phyloP scores from a whole-genome alignment of 1,140 invertebrate genomes.

The Linepithema humile region DNA sequence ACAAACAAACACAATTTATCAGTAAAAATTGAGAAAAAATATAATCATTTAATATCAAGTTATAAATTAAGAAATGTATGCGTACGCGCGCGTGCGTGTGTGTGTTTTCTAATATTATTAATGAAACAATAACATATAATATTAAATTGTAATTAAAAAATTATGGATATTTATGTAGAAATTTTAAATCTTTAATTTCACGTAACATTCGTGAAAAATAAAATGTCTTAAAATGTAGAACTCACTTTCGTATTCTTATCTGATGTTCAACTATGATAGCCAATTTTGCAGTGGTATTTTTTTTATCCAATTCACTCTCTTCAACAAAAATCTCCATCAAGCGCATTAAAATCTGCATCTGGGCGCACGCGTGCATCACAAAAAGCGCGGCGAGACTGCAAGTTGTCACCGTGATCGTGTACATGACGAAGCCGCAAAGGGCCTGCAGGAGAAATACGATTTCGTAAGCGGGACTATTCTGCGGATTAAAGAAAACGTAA shows the following conservation, averaged over 20 bases:
- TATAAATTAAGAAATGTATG: neutral
- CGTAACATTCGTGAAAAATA: neutral
- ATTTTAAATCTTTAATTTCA: no score
- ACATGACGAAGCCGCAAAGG: conserved; percentile 63
- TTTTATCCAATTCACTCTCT: neutral
- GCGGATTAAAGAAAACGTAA: conserved; percentile 59
- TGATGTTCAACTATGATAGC: conserved; percentile 69
- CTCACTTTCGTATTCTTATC: conserved; percentile 54
- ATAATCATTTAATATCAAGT: neutral
- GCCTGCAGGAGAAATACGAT: conserved; percentile 65
- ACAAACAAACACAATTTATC: neutral
- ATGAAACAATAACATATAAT: neutral
- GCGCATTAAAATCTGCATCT: conserved; percentile 64
- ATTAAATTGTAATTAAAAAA: neutral
- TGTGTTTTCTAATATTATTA: neutral
- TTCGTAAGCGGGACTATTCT: conserved; percentile 62
- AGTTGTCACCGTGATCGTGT: conserved; percentile 61
- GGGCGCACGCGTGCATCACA: conserved; percentile 66
- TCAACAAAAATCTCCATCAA: neutral
- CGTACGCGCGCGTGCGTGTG: no score
- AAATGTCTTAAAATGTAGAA: neutral
- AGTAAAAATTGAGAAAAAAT: neutral
- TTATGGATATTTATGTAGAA: neutral
- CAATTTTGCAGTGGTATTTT: conserved; percentile 37
- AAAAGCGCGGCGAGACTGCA: conserved; percentile 66